Conservation (phyloP, 2,888 invertebrate species). For the Tubulanus polymorphus region DNA sequence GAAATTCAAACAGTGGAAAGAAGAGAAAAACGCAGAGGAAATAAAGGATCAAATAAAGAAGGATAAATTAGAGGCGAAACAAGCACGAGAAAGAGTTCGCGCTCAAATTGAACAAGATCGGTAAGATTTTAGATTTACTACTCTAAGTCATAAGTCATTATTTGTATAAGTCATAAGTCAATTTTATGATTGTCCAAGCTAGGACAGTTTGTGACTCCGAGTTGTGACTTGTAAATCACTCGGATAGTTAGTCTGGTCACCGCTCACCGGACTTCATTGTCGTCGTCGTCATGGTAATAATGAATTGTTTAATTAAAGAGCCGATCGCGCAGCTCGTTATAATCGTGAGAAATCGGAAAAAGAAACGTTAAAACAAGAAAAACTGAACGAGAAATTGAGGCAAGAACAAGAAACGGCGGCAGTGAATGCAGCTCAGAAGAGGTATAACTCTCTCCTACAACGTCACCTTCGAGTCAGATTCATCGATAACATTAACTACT, state of each 20-base stretch:
- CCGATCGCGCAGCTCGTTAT: slow-evolving; percentile 46
- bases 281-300: neutral
- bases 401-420: slow-evolving; percentile 38
- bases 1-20: slow-evolving; percentile 68
- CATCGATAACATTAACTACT: neutral
- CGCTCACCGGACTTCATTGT: neutral
- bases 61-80: slow-evolving; percentile 71
- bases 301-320: slow-evolving; percentile 41
- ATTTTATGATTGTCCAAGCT: neutral
- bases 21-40: slow-evolving; percentile 71
- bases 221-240: neutral
- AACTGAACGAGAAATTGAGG: slow-evolving; percentile 30
- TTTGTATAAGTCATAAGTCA: no score
- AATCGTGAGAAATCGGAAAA: slow-evolving; percentile 42
- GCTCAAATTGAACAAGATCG: slow-evolving; percentile 84
- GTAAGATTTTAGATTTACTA: no score
- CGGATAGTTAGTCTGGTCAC: neutral
- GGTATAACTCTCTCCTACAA: slow-evolving; percentile 26
- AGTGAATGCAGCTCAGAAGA: slow-evolving; percentile 39
- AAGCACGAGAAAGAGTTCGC: slow-evolving; percentile 71
- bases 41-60: slow-evolving; percentile 69
- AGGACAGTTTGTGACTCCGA: neutral
- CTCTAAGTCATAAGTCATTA: no score
- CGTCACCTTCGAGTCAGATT: no score
- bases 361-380: slow-evolving; percentile 30